Evolutionary conservation across 2,797 vertebrate species (phyloP), one percentile per base, ranked within the genome.

Genomic region (Gallinago solitaria): DNA sequence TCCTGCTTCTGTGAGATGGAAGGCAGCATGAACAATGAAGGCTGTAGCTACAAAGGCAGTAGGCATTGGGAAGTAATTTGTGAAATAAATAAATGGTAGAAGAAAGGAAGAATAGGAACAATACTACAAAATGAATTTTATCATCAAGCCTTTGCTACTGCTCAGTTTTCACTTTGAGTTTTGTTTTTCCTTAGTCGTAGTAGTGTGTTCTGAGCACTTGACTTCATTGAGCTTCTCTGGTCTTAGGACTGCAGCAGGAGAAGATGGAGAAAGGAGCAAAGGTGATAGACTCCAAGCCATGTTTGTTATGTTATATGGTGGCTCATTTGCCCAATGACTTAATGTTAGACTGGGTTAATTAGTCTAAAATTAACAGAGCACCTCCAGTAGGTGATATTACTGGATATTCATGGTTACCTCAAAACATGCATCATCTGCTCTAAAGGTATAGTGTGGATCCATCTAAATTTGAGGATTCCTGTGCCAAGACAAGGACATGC

Each of bases 41-140:
- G 21, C 47, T 0, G 0, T 6, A 32, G 9, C 11, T 9, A 28
- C 16, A 48, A 33, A 51, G 33, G 41, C 23, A 35, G 25, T 23
- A 84, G 39, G 15, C 27, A 16, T 9, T n/a, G 28, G 50, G 45
- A 86, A 64, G 27, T n/a, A 61, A 60, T 83, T 65, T 30, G 35
- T 61, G 68, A 57, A 71, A 69, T 18, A 37, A 24, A 33, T 11
- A 15, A 47, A 20, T 6, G 5, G 51, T 60, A 27, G 23, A 54
- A 67, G 23, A 69, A 12, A 50, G 24, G 32, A 69, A 61, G 27
- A 77, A 27, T 1, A 68, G 39, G 37, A 67, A 20, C 10, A 30
- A 12, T 6, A 30, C 14, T 11, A 51, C 21, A 25, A 39, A 37
- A 39, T 6, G 0, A 41, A 61, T 86, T 73, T 69, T n/a, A 1